Base-by-base conservation (phyloP, 2,797 vertebrate species). In the Synaphobranchus kaupii region DNA sequence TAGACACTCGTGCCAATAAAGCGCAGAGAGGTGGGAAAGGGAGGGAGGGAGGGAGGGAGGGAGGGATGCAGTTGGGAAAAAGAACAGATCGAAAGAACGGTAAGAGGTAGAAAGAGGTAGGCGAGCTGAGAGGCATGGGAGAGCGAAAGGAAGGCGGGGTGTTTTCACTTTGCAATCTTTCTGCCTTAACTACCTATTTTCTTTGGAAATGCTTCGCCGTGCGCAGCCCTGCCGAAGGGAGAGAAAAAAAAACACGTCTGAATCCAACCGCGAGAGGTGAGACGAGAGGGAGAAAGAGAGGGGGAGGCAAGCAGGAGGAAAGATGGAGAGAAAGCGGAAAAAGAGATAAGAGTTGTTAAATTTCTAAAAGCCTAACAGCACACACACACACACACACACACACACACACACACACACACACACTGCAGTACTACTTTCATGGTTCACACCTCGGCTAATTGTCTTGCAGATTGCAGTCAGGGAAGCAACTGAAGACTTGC, bases 341-440 rank as follows among this genome's bases (percentile, higher is more conserved):
- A 1, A 22, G 25, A n/a, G 4, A 63, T 22, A 13, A 13, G 60
- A 63, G 60, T 22, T 25, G 60, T 6, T 22, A 25, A n/a, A 63
- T 22, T n/a, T 63, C 22, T 63, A 63, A n/a, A 68, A n/a, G 66
- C 66, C 31, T 12, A 68, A 28, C 9, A 39, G 39, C 66, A 31
- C 71, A 76, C 31, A 20, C 71, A 4, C 31, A 31, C 71, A 76
- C 66, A 31, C 71, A 76, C 66, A 31, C 71, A 76, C 66, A 31
- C 71, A 76, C 66, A 31, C 71, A 76, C 66, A 31, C 71, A 76
- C 66, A 31, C 71, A 76, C 66, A 31, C 71, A 76, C 31, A 20
- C 71, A 4, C 31, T 66, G 63, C 66, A 12, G 7, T 31, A 31
- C 66, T 31, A 71, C 66, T 31, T 31, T 71, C 25, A 31, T 10